Base-by-base conservation (phyloP, 2,113 vertebrate genomes). In the Percina caprodes region DNA sequence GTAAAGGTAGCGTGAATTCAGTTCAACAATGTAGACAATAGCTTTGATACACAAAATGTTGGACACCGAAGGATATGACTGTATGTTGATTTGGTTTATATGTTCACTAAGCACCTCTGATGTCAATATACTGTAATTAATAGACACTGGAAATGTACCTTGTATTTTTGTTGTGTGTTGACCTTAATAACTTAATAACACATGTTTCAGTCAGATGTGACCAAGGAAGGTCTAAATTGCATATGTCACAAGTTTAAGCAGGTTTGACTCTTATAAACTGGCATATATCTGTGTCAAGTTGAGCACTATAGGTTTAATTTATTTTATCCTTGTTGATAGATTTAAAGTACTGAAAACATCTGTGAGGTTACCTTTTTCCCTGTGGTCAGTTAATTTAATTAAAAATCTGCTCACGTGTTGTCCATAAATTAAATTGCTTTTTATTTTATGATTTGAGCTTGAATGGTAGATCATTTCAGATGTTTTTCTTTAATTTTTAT, bases 181-280 rank as follows among this genome's bases (percentile, higher is more conserved):
- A 80, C 79, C 69, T 88, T 85, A 79, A 45, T 1, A 3, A 42
- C 39, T 2, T 42, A 52, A 6, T 1, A 30, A 67, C 59, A 60
- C 26, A 0, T 49, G 73, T 58, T 42, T 63, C 48, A 68, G 39
- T 15, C 55, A 55, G 74, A 76, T 16, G 0, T 56, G 45, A 79
- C n/a, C 42, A 35, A 69, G 49, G 14, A 30, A 80, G 26, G 35
- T 7, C 26, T 70, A 48, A 42, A 15, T 23, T 66, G 18, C 65
- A 82, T 63, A 69, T 67, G 59, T 69, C 78, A 86, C 14, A 46
- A 24, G 23, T 78, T 15, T 65, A 14, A 71, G 45, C n/a, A 21
- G 48, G 26, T 58, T 65, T 9, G 9, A 68, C 5, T 42, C 24
- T 52, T 8, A 49, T 23, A 1, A 75, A 45, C 52, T 49, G 33